Conservation (phyloP, 2,888 invertebrate genomes). For the Agriopis marginaria region DNA sequence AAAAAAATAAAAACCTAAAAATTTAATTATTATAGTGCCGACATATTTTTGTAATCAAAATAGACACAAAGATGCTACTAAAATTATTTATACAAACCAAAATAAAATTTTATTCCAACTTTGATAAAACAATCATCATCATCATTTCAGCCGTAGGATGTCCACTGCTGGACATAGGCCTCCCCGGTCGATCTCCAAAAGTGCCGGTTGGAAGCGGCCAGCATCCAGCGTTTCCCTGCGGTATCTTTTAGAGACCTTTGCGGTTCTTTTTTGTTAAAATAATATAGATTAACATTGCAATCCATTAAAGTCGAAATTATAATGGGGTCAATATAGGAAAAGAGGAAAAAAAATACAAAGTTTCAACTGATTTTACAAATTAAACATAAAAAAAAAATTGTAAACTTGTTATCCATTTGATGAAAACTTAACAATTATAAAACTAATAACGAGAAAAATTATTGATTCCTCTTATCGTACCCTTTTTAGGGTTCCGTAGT, state of each 20-base stretch:
- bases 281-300: background rate
- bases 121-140: no score
- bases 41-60: background rate
- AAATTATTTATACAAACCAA: background rate
- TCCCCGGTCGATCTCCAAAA: no score
- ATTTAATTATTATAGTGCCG: background rate
- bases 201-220: no score
- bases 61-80: background rate
- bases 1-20: background rate
- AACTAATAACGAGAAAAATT: slow-evolving; percentile 26
- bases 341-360: background rate
- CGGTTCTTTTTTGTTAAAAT: background rate
- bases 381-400: slow-evolving; percentile 8
- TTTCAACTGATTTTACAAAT: background rate
- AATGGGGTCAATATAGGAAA: background rate
- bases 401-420: slow-evolving; percentile 1
- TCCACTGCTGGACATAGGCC: no score
- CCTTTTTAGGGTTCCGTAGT: background rate
- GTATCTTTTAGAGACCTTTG: no score
- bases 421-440: slow-evolving; percentile 31
- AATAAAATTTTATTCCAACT: no score
- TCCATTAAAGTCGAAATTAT: background rate
- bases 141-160: no score
- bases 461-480: background rate
- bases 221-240: no score